Conservation (phyloP, 2,797 vertebrate genomes). For the Pipistrellus pipistrellus region DNA sequence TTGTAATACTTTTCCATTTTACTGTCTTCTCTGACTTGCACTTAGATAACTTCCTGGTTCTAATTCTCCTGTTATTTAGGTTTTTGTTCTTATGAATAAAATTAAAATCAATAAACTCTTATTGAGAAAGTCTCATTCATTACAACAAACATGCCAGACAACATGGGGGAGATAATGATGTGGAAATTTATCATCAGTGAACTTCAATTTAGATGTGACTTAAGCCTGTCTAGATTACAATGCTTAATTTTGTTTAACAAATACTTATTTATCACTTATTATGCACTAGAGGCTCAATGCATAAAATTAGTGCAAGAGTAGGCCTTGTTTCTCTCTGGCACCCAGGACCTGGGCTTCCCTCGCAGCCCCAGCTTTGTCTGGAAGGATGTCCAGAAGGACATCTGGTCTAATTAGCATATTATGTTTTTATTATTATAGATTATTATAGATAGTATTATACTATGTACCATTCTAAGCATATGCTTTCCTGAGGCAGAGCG, state of each 20-base stretch:
- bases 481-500: neutral
- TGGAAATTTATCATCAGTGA: neutral
- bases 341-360: too few relatives aligned
- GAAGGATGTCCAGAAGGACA: too few relatives aligned
- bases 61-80: neutral
- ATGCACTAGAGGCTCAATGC: neutral
- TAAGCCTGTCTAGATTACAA: neutral
- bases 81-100: neutral
- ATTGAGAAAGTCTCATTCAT: neutral
- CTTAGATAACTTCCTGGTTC: neutral
- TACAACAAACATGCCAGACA: neutral
- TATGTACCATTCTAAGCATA: neutral
- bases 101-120: slow-evolving; percentile 1
- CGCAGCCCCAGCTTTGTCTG: too few relatives aligned
- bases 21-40: neutral
- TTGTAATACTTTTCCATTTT: neutral
- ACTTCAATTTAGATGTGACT: neutral
- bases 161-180: neutral
- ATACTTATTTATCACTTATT: neutral
- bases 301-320: too few relatives aligned
- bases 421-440: too few relatives aligned
- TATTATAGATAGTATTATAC: neutral
- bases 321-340: too few relatives aligned
- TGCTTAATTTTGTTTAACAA: neutral
- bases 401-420: too few relatives aligned